Base-by-base conservation (phyloP, 2,888 invertebrate species). In the Lasius platythorax region DNA sequence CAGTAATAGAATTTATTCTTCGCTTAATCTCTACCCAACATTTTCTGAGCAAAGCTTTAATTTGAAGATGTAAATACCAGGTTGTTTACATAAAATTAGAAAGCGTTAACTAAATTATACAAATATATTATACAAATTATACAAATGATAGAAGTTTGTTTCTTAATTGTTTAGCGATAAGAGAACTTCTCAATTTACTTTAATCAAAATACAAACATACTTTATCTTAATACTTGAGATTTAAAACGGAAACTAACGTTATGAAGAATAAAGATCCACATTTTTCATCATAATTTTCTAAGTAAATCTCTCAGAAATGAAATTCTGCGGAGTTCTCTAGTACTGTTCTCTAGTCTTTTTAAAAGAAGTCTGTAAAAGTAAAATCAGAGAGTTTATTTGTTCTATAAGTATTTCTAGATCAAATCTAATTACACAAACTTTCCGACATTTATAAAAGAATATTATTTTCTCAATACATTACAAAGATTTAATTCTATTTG, bases 401-500 rank as follows among this genome's bases (percentile, higher is more conserved):
- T 63, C 33, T 23, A 18, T 50, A 76, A 76, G 37, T 37, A 23
- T 64, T 64, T 37, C 37, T 5, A n/a, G 11, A 72, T 53, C 23
- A 18, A 66, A 28, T 37, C 5, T 58, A 50, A 18, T 67, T 70
- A 4, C 15, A 56, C 2, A 56, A 67, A 9, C 63, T 3, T 53
- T 66, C 9, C 53, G 28, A 40, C n/a, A 40, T n/a, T n/a, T 18
- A 43, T 2, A 30, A 15, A 37, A 43, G 8, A 64, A 66, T 53
- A 53, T 46, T 12, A 11, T 53, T 70, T 40, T 58, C 2, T 9
- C 30, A 56, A 43, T 50, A 8, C 2, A 56, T 56, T 18, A 67
- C n/a, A n/a, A 28, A 8, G 6, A 56, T 43, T 12, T 67, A 56
- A 67, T 78, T 67, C 23, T 8, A 67, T 67, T 43, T 78, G 30